Evolutionary conservation across 2,888 invertebrate species (phyloP).

Genomic region (Conops quadrifasciatus): DNA sequence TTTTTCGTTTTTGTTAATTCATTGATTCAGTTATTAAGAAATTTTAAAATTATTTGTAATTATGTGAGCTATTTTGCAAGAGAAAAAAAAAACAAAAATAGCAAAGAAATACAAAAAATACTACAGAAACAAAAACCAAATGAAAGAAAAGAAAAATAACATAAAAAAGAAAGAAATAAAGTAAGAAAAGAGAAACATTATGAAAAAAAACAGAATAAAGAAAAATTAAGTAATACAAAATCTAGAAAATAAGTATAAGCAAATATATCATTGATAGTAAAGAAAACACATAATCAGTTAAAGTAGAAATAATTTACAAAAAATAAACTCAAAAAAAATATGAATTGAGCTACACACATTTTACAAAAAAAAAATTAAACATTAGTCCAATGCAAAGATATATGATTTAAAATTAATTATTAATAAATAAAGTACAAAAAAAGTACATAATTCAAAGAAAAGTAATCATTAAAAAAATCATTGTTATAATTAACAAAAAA

Average conservation of each 20-base stretch:
- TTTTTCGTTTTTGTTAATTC: too few species aligned
- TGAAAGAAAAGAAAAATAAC: not conserved
- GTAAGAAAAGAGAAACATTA: not conserved
- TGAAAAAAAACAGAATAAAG: slow-evolving; percentile 18
- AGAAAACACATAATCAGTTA: not conserved
- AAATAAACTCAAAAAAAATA: slow-evolving; percentile 34
- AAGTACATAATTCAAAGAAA: slow-evolving; percentile 22
- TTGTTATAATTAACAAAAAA: slow-evolving; percentile 38
- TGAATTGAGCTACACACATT: slow-evolving; percentile 3
- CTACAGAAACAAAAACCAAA: not conserved
- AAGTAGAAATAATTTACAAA: not conserved
- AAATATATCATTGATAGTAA: slow-evolving; percentile 7
- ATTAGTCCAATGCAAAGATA: not conserved
- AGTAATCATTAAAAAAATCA: slow-evolving; percentile 44
- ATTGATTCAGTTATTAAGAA: too few species aligned
- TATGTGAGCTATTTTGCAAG: not conserved
- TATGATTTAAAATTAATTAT: too few species aligned
- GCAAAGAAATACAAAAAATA: not conserved
- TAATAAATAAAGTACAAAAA: slow-evolving; percentile 1
- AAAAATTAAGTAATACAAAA: slow-evolving; percentile 6
- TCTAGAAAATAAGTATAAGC: not conserved
- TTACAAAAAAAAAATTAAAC: slow-evolving; percentile 11
- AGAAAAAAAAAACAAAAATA: slow-evolving; percentile 14
- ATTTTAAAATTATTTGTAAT: not conserved
- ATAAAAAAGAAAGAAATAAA: not conserved